A percentile compares a stretch with the other conserved stretches of the same genome.
Evolutionary conservation across 2,888 invertebrate species (phyloP).

Genomic region (Ophonus ardosiacus): DNA sequence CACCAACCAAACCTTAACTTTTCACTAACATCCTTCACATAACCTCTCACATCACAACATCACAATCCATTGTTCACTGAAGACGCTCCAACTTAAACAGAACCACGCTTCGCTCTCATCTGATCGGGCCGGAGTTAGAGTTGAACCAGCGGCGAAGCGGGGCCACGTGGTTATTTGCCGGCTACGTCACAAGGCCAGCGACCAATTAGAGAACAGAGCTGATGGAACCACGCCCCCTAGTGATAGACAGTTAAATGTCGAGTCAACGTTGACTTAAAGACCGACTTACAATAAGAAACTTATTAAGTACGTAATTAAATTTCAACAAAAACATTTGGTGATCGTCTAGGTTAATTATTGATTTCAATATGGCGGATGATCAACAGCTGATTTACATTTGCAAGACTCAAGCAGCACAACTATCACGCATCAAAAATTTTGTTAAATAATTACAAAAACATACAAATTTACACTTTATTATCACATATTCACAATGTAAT

Average conservation of each 20-base stretch:
- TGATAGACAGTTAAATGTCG: conserved; percentile 69
- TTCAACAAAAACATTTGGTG: conserved; percentile 57
- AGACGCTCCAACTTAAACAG: conserved; percentile 48
- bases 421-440: background rate
- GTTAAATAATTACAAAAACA: background rate
- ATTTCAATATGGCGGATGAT: conserved; percentile 55
- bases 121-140: conserved; percentile 35
- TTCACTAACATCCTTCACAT: conserved; percentile 68
- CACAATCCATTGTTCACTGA: conserved; percentile 71
- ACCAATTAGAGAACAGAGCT: conserved; percentile 66
- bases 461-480: too few relatives aligned
- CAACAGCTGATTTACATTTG: conserved; percentile 54
- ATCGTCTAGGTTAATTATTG: conserved; percentile 57
- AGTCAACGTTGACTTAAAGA: conserved; percentile 73
- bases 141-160: conserved; percentile 61
- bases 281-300: conserved; percentile 63
- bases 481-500: background rate
- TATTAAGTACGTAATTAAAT: conserved; percentile 64
- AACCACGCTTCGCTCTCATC: conserved; percentile 62
- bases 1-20: conserved; percentile 65
- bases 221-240: conserved; percentile 66
- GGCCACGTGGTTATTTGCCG: conserved; percentile 73
- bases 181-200: conserved; percentile 70
- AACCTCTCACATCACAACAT: background rate
- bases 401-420: background rate